Percentiles rank a stretch among this genome's conserved stretches.
Conservation (phyloP, 2,888 invertebrate genomes). For the Diarsia dahlii region DNA sequence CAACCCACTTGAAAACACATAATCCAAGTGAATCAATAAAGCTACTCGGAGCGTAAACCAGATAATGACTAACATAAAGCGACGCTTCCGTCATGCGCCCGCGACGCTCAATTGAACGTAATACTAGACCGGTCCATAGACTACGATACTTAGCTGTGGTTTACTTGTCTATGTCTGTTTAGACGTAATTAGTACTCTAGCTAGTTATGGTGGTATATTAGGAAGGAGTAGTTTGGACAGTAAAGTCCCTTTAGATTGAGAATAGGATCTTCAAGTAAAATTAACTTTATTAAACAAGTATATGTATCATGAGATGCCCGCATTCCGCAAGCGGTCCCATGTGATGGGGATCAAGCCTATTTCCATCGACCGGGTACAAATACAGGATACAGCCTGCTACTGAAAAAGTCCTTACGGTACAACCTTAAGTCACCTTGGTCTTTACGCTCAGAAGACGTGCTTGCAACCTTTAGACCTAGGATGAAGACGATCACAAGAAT, state of each 20-base stretch:
- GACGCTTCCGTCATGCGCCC: conserved; percentile 47
- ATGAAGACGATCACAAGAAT: too few species aligned
- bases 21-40: conserved; percentile 31
- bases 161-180: neutral
- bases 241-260: neutral
- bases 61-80: conserved; percentile 39
- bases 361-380: neutral
- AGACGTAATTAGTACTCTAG: neutral
- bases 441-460: neutral
- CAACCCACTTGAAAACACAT: neutral
- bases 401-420: neutral
- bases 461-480: too few species aligned
- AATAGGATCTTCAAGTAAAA: too few species aligned
- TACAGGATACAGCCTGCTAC: too few species aligned
- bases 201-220: neutral
- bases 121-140: conserved; percentile 29
- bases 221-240: neutral
- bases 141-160: conserved; percentile 6
- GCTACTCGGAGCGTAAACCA: conserved; percentile 29
- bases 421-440: neutral
- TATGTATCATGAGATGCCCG: too few species aligned
- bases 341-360: neutral
- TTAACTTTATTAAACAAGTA: too few species aligned
- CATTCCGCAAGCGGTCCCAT: too few species aligned
- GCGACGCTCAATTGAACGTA: conserved; percentile 54